A percentile compares a stretch with the other conserved stretches of the same genome.
Conservation (phyloP, 1,140 invertebrate genomes). For the Pseudomyrmex cubaensis region DNA sequence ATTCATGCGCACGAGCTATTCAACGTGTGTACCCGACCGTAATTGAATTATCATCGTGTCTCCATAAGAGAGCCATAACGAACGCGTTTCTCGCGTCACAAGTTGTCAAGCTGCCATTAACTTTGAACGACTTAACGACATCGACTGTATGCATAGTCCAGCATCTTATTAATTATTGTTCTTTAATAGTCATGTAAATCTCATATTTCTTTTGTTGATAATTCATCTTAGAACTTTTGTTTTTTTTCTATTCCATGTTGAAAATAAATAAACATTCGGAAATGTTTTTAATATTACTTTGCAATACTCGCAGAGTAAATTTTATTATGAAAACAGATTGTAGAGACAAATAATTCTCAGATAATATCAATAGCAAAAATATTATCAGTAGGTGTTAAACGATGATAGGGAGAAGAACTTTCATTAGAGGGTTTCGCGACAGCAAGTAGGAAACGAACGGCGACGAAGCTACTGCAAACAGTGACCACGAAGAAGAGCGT, state of each 20-base stretch:
- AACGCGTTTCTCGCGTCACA: constrained; percentile 53
- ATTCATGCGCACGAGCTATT: constrained; percentile 69
- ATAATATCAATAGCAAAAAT: not conserved
- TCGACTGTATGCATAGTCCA: not conserved
- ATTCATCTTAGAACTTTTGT: not conserved
- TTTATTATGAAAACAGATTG: not conserved
- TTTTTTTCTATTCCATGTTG: not conserved
- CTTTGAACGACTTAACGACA: constrained; percentile 21
- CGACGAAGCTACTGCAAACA: constrained; percentile 38
- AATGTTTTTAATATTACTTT: not conserved
- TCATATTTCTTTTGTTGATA: not conserved
- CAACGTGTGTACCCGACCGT: constrained; percentile 62
- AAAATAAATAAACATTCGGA: not conserved
- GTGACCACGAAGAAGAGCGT: constrained; percentile 11
- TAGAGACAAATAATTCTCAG: not conserved
- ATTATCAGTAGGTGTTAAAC: constrained; percentile 70
- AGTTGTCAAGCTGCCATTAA: constrained; percentile 47
- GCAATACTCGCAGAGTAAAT: too few relatives aligned
- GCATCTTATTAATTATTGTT: constrained; percentile 20
- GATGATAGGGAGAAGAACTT: constrained; percentile 63
- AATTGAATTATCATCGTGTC: constrained; percentile 73
- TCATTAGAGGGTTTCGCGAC: constrained; percentile 65
- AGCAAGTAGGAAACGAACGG: constrained; percentile 48
- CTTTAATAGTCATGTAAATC: not conserved
- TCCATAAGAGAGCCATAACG: constrained; percentile 66